Percentiles rank a stretch among this genome's conserved stretches.
Evolutionary conservation across 2,113 vertebrate genomes (phyloP).

Genomic region (Gambusia holbrooki): DNA sequence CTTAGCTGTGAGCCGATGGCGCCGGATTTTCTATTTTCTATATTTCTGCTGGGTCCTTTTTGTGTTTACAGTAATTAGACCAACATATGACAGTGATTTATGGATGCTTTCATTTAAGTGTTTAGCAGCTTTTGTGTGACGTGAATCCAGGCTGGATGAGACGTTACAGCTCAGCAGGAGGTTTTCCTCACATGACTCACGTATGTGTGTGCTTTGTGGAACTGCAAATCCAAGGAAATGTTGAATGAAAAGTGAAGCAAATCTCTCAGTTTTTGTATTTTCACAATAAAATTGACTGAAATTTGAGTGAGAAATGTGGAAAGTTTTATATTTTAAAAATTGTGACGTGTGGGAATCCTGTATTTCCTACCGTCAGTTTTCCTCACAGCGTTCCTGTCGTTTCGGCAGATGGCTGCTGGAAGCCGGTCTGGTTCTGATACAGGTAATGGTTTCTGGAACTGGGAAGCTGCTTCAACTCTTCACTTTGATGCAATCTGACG

Average conservation of each 20-base stretch:
- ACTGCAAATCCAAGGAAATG: background rate
- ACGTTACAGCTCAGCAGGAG: background rate
- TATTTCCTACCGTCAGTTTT: too few relatives aligned
- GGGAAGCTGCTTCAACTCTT: background rate
- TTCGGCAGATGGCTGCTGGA: background rate
- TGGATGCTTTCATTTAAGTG: background rate
- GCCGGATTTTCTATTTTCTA: slow-evolving; percentile 1
- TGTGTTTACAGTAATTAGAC: slow-evolving; percentile 35
- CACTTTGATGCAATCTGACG: background rate
- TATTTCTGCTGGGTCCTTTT: background rate
- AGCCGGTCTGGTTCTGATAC: background rate
- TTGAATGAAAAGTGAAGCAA: background rate
- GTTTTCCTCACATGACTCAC: background rate
- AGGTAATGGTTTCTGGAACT: background rate
- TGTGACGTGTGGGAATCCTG: too few relatives aligned
- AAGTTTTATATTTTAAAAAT: too few relatives aligned
- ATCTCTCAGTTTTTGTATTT: background rate
- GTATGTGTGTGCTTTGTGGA: background rate
- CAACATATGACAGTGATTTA: slow-evolving; percentile 26
- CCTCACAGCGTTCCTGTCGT: background rate
- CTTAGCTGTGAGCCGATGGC: background rate
- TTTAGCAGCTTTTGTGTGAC: slow-evolving; percentile 13
- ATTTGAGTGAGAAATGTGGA: too few relatives aligned
- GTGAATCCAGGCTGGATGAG: background rate
- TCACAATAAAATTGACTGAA: too few relatives aligned